Conservation (phyloP, 2,888 invertebrate species). For the Ectemnius continuus region DNA sequence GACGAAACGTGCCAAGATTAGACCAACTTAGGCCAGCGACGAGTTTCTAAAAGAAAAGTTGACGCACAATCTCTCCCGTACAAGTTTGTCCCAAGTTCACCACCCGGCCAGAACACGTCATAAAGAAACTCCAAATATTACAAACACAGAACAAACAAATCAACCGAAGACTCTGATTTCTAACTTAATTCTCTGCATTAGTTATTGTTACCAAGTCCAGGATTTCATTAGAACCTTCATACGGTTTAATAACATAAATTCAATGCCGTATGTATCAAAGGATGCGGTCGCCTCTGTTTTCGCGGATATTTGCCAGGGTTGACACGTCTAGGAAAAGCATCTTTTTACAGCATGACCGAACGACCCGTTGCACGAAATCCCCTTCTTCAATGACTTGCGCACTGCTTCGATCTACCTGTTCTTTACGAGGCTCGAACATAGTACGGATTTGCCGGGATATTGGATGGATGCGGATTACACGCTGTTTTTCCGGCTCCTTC, state of each 20-base stretch:
- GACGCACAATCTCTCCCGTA: conserved; percentile 37
- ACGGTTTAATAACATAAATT: too few relatives aligned
- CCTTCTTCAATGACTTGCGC: not conserved
- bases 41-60: conserved; percentile 49
- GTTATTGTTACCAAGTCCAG: too few relatives aligned
- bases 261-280: not conserved
- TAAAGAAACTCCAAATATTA: too few relatives aligned
- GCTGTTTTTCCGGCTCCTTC: conserved; percentile 46
- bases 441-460: conserved; percentile 60
- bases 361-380: conserved; percentile 29
- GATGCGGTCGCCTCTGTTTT: conserved; percentile 11
- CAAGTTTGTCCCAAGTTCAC: not conserved
- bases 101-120: too few relatives aligned
- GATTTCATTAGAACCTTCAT: too few relatives aligned
- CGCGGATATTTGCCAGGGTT: conserved; percentile 21
- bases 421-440: conserved; percentile 24
- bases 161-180: too few relatives aligned
- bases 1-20: conserved; percentile 44
- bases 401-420: conserved; percentile 3
- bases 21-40: conserved; percentile 16
- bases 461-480: conserved; percentile 62
- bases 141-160: too few relatives aligned
- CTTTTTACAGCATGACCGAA: conserved; percentile 42
- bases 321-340: conserved; percentile 39
- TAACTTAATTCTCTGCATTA: too few relatives aligned